Conservation (phyloP, 2,113 vertebrate species). For the Callopanchax toddi region DNA sequence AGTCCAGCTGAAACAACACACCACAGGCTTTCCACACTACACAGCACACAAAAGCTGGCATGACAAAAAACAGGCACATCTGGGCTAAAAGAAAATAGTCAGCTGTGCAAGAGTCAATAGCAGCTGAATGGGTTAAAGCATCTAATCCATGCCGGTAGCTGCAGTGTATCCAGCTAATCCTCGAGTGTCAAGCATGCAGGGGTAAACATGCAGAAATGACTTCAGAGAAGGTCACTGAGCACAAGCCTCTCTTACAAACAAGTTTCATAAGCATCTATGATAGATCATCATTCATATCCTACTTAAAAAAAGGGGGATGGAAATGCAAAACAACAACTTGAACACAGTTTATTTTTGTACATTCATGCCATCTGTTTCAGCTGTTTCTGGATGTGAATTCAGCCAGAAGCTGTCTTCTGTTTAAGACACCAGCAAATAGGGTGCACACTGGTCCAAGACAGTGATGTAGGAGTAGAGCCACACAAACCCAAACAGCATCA, state of each 20-base stretch:
- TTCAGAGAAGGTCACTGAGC: slow-evolving; percentile 42
- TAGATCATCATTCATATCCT: neutral
- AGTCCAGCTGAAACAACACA: slow-evolving; percentile 73
- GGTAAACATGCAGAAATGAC: slow-evolving; percentile 49
- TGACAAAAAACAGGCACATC: slow-evolving; percentile 61
- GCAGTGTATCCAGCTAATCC: slow-evolving; percentile 72
- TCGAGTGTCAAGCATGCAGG: slow-evolving; percentile 24
- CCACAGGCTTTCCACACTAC: slow-evolving; percentile 45
- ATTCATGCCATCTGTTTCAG: slow-evolving; percentile 35
- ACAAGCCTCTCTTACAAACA: slow-evolving; percentile 14
- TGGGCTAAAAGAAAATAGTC: slow-evolving; percentile 30
- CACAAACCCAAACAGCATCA: too few species aligned
- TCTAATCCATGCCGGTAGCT: slow-evolving; percentile 65
- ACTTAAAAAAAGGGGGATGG: too few species aligned
- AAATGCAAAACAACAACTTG: neutral
- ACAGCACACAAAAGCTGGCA: slow-evolving; percentile 69
- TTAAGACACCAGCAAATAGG: too few species aligned
- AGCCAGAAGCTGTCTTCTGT: too few species aligned
- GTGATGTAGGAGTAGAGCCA: too few species aligned
- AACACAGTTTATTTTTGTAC: neutral
- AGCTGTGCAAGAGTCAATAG: slow-evolving; percentile 58
- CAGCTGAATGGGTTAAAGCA: slow-evolving; percentile 56
- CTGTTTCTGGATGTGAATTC: neutral
- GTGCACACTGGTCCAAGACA: too few species aligned
- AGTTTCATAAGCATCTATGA: slow-evolving; percentile 12